A percentile compares a stretch with the other conserved stretches of the same genome.
phyloP scores from a whole-genome alignment of 1,140 invertebrate species.

The Saccostrea cuccullata region DNA sequence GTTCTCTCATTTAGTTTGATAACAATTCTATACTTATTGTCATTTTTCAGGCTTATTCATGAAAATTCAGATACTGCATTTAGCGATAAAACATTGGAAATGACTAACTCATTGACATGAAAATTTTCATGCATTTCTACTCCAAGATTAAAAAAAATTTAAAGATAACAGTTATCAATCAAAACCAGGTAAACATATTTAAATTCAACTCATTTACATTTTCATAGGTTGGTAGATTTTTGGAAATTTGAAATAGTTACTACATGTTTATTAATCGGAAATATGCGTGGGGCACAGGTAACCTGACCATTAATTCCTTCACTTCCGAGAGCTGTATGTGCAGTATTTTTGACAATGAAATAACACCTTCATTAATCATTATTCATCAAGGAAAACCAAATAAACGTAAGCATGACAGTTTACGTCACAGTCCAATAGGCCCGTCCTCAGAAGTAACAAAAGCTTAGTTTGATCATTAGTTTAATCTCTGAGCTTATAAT shows the following conservation, averaged over 20 bases:
- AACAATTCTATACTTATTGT: too few species aligned
- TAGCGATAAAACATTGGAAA: neutral
- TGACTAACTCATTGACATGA: neutral
- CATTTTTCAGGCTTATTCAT: too few species aligned
- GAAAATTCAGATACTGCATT: neutral
- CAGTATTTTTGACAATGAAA: neutral
- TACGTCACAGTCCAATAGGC: neutral
- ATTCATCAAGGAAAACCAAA: constrained; percentile 34
- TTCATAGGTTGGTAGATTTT: neutral
- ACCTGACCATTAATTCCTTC: neutral
- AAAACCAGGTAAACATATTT: neutral
- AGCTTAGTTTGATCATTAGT: neutral
- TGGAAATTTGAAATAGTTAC: neutral
- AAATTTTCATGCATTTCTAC: neutral
- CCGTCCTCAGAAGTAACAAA: neutral
- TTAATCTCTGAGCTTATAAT: neutral
- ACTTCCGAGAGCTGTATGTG: constrained; percentile 1
- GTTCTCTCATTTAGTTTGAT: too few species aligned
- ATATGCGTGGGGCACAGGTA: constrained; percentile 19
- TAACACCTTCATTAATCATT: constrained; percentile 31
- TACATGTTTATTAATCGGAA: neutral
- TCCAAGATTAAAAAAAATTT: neutral
- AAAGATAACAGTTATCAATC: neutral
- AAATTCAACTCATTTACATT: constrained; percentile 22
- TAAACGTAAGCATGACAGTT: neutral